Conservation (phyloP, 2,888 invertebrate genomes). For the Prenolepis imparis region DNA sequence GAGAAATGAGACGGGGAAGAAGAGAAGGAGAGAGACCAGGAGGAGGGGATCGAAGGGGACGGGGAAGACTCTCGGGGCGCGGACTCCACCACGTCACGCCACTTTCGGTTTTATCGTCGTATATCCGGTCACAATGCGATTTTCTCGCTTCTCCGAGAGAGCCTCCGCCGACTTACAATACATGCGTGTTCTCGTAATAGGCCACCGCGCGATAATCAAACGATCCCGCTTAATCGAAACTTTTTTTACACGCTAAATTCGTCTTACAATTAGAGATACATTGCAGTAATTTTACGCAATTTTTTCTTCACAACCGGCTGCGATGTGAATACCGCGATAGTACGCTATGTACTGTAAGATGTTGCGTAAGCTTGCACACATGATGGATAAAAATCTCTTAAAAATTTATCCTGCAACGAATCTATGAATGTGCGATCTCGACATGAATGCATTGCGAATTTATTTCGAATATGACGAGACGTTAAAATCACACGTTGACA, state of each 20-base stretch:
- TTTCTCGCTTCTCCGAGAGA: constrained; percentile 64
- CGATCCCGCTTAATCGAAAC: background rate
- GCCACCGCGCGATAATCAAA: background rate
- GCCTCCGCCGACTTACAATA: constrained; percentile 33
- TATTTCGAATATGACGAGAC: background rate
- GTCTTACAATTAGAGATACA: background rate
- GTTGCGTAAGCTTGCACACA: constrained; percentile 22
- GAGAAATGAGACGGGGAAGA: constrained; percentile 39
- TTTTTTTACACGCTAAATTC: background rate
- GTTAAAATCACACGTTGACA: constrained; percentile 19
- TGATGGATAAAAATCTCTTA: constrained; percentile 6
- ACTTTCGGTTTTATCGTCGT: constrained; percentile 79
- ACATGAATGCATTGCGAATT: background rate
- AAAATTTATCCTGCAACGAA: background rate
- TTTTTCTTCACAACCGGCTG: background rate
- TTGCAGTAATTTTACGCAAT: background rate
- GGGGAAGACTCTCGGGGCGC: constrained; percentile 62
- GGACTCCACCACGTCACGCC: constrained; percentile 69
- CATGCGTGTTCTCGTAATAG: constrained; percentile 17
- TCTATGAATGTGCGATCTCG: background rate
- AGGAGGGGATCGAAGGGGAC: background rate
- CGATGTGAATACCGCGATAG: background rate
- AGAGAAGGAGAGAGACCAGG: constrained; percentile 21
- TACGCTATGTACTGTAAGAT: background rate
- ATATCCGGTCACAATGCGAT: constrained; percentile 73